phyloP scores from a whole-genome alignment of 2,113 vertebrate genomes.

The Cinclus cinclus region DNA sequence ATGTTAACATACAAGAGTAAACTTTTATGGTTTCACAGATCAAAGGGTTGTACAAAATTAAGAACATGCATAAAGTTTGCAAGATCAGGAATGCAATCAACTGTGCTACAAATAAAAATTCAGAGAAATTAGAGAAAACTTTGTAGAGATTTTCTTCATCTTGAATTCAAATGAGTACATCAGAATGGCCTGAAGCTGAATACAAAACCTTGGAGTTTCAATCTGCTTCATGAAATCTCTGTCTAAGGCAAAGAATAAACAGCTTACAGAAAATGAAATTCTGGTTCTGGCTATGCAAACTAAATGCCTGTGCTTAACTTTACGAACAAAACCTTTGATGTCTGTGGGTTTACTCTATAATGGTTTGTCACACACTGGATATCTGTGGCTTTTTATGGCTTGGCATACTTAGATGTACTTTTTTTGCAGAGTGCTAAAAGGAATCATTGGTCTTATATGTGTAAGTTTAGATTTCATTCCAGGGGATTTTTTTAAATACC shows the following conservation, averaged over 20 bases:
- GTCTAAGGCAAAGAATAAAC: background rate
- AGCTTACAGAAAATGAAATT: constrained; percentile 6
- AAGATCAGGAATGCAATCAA: constrained; percentile 3
- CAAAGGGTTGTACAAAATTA: constrained; percentile 51
- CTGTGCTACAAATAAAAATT: constrained; percentile 6
- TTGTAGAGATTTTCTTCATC: background rate
- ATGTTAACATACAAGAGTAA: constrained; percentile 39
- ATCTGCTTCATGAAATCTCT: background rate
- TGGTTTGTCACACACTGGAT: background rate
- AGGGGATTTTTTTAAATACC: constrained; percentile 47
- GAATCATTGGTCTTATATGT: background rate
- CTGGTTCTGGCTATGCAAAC: background rate
- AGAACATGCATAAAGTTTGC: constrained; percentile 19
- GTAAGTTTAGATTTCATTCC: constrained; percentile 19
- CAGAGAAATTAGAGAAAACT: background rate
- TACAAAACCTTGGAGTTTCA: background rate
- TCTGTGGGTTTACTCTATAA: background rate
- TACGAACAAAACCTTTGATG: background rate
- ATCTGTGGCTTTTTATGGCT: background rate
- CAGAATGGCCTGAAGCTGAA: background rate
- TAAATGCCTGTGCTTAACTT: background rate
- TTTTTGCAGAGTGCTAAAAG: background rate
- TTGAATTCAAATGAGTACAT: background rate
- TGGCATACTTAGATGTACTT: background rate
- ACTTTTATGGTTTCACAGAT: constrained; percentile 25